Base-by-base conservation (phyloP, 2,888 invertebrate genomes). In the Anarsia innoxiella region DNA sequence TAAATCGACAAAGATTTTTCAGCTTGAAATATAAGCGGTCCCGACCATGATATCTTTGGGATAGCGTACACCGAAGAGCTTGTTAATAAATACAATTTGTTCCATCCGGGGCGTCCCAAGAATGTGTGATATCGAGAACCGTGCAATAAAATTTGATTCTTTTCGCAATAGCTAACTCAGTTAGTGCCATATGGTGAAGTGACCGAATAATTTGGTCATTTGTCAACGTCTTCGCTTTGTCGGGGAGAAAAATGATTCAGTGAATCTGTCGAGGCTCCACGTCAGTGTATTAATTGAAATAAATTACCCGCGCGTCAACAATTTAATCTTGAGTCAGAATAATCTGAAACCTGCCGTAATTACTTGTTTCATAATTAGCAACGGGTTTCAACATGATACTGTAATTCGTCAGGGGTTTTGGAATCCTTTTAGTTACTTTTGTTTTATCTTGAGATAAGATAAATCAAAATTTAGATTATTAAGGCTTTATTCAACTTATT, bases 261-360 rank as follows among this genome's bases (percentile, higher is more conserved):
- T 72, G 72, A 75, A 75, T 76, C 79, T 73, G 77, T 73, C 74
- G 57, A 51, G 60, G 66, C 62, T 66, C 67, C 71, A 64, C 69
- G 69, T 72, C 68, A 62, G 66, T 66, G 70, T 73, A 76, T 76
- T 79, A 79, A 79, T 80, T 79, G 79, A 77, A 74, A 79, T 75
- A 74, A 78, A 80, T 80, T 75, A 74, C 69, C 56, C 51, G 49
- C 54, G 51, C 65, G 64, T 66, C 71, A 70, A 72, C 70, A 62
- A 63, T 68, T 66, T 67, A 64, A 71, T 71, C 65, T 66, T 45
- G 45, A 56, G 46, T 46, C 48, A 46, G 49, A 59, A 57, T 58
- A 64, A 71, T 68, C 59, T 59, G 66, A 65, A 59, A 59, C 55
- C 53, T 56, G 63, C 62, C 58, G 56, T 56, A 56, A 64, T 66